phyloP scores from a whole-genome alignment of 2,888 invertebrate species.

The Bombylius major region DNA sequence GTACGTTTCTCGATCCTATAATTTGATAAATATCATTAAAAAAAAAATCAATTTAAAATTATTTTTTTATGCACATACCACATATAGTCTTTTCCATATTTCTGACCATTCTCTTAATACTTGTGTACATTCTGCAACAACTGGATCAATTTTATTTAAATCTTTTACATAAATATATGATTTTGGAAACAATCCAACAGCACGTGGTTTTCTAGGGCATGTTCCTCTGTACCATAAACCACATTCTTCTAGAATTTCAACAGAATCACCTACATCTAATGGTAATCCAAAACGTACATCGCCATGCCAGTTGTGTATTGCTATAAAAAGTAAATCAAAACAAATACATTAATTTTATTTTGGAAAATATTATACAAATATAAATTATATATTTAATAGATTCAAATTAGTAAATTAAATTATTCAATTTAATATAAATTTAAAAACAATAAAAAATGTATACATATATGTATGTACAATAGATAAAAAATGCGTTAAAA shows the following conservation, averaged over 20 bases:
- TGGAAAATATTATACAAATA: too few species aligned
- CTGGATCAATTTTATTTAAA: slow-evolving; percentile 74
- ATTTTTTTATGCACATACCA: slow-evolving; percentile 47
- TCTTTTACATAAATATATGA: slow-evolving; percentile 77
- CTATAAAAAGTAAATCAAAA: slow-evolving; percentile 37
- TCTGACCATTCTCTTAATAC: slow-evolving; percentile 88
- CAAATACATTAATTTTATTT: not conserved
- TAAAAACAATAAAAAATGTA: too few species aligned
- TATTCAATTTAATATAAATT: too few species aligned
- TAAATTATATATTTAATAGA: too few species aligned
- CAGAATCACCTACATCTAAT: slow-evolving; percentile 82
- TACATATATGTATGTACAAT: too few species aligned
- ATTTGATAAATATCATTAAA: slow-evolving; percentile 13
- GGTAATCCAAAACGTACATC: slow-evolving; percentile 67
- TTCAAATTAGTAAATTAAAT: too few species aligned
- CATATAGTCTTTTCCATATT: slow-evolving; percentile 84
- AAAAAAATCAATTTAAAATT: not conserved
- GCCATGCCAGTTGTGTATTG: slow-evolving; percentile 81
- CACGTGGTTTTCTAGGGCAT: slow-evolving; percentile 60
- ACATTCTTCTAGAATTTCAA: slow-evolving; percentile 85
- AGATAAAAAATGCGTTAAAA: too few species aligned
- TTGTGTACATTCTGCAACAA: slow-evolving; percentile 82
- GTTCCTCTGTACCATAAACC: slow-evolving; percentile 82
- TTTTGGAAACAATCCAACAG: slow-evolving; percentile 60
- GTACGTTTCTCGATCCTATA: slow-evolving; percentile 68